These are phyloP conservation scores for Aporophyla lueneburgensis DNA, from an alignment of 2,888 invertebrate species.

Conservation along the genomic window DNA sequence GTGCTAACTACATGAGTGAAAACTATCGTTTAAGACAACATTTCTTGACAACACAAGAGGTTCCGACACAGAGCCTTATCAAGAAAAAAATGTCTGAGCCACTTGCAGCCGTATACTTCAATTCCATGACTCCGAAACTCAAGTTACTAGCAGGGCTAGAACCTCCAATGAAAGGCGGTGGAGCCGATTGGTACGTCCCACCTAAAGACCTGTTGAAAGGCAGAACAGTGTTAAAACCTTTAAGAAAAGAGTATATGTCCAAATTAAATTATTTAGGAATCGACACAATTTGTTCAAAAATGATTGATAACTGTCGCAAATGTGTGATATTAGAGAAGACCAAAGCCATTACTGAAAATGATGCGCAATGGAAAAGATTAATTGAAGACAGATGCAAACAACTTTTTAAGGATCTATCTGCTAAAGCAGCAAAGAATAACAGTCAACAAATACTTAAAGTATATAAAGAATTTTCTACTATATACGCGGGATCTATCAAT, in stretches of 20 bases:
- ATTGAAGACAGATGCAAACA: conserved; percentile 70
- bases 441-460: conserved; percentile 76
- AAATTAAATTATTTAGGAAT: conserved; percentile 81
- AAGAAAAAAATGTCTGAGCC: conserved; percentile 80
- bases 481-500: conserved; percentile 77
- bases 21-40: conserved; percentile 83
- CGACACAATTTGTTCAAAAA: conserved; percentile 73
- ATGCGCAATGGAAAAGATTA: conserved; percentile 77
- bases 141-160: conserved; percentile 84
- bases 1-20: conserved; percentile 74
- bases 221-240: conserved; percentile 80
- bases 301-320: conserved; percentile 71
- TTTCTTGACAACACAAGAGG: conserved; percentile 78
- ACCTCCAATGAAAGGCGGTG: conserved; percentile 84
- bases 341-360: conserved; percentile 73
- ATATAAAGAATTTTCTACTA: conserved; percentile 75
- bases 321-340: conserved; percentile 73
- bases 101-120: conserved; percentile 84
- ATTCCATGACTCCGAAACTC: conserved; percentile 81
- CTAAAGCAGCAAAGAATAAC: conserved; percentile 72
- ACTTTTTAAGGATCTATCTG: conserved; percentile 71
- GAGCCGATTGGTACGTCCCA: conserved; percentile 83
- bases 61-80: conserved; percentile 84
- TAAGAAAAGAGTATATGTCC: conserved; percentile 75
- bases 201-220: conserved; percentile 81